Conservation (phyloP, 1,140 invertebrate genomes). For the Drosophila neocordata region DNA sequence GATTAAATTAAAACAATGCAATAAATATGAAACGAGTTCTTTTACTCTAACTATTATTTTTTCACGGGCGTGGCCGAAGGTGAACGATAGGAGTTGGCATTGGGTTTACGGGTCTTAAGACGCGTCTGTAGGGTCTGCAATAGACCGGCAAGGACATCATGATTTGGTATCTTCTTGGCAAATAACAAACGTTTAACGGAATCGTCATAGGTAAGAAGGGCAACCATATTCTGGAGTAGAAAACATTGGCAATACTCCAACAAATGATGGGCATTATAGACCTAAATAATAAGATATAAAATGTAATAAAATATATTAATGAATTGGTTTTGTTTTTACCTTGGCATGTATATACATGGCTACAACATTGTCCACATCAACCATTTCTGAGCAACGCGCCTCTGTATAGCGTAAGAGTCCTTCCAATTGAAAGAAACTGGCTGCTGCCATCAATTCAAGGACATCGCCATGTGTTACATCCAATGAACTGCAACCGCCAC, state of each 20-base stretch:
- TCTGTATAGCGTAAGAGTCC: constrained; percentile 93
- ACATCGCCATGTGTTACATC: constrained; percentile 91
- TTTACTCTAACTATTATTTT: constrained; percentile 36
- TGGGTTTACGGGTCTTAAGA: constrained; percentile 85
- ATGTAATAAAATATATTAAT: too few relatives aligned
- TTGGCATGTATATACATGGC: constrained; percentile 97
- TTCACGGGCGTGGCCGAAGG: constrained; percentile 61
- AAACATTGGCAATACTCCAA: constrained; percentile 96
- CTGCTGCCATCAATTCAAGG: constrained; percentile 94
- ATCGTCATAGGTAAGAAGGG: constrained; percentile 94
- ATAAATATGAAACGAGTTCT: constrained; percentile 61
- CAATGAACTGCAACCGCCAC: constrained; percentile 91
- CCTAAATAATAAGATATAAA: too few relatives aligned
- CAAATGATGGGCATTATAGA: constrained; percentile 93
- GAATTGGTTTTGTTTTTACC: too few relatives aligned
- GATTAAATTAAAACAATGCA: constrained; percentile 73
- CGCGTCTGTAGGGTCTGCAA: constrained; percentile 91
- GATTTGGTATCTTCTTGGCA: constrained; percentile 94
- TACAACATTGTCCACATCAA: constrained; percentile 94
- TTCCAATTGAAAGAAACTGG: constrained; percentile 95
- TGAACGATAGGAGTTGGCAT: constrained; percentile 66
- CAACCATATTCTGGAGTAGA: constrained; percentile 95
- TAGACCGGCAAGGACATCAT: constrained; percentile 93
- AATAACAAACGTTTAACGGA: constrained; percentile 94
- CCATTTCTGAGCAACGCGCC: constrained; percentile 91